Evolutionary conservation across 1,140 invertebrate species (phyloP), one percentile per base, ranked within the genome.

Genomic region (Zophobas morio): DNA sequence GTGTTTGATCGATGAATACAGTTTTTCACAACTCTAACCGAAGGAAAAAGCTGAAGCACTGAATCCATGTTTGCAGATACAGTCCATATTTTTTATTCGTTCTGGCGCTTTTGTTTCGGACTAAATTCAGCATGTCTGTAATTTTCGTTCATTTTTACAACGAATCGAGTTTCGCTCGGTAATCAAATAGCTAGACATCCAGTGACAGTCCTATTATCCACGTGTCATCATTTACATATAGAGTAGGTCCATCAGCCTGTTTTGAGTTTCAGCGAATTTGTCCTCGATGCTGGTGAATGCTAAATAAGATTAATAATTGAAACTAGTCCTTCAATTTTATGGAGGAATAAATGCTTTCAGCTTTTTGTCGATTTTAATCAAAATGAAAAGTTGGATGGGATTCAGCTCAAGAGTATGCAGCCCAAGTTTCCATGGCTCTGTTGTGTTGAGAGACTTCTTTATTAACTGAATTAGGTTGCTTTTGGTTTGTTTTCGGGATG

Each of bases 221-320:
- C 37, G 57, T 63, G 57, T 39, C 57, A 32, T 63, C 57, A 63
- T 63, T 63, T 63, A 63, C 57, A 63, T 63, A 63, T 63, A 63
- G 57, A 63, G 57, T 63, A 63, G 57, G 57, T 63, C 57, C 57
- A 63, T 37, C 57, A 63, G 57, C 37, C 39, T n/a, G 37, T 63
- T 63, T 39, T 36, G 57, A 39, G 37, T 63, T 37, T 63, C 35
- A 39, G n/a, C 39, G 37, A 63, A 63, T 63, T 63, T 63, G 35
- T 36, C 8, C 57, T 63, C 35, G 35, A 6, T 63, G 36, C 4
- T 39, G 42, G 54, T 33, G 57, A 63, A 63, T 63, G 57, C n/a
- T 63, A 63, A 63, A 63, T 63, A 63, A 63, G 32, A 63, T 63
- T 63, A 63, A 39, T 63, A 57, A 63, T 63, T 63, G 35, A 63